Evolutionary conservation across 2,797 vertebrate species (phyloP).

Genomic region (Lacerta viridis): DNA sequence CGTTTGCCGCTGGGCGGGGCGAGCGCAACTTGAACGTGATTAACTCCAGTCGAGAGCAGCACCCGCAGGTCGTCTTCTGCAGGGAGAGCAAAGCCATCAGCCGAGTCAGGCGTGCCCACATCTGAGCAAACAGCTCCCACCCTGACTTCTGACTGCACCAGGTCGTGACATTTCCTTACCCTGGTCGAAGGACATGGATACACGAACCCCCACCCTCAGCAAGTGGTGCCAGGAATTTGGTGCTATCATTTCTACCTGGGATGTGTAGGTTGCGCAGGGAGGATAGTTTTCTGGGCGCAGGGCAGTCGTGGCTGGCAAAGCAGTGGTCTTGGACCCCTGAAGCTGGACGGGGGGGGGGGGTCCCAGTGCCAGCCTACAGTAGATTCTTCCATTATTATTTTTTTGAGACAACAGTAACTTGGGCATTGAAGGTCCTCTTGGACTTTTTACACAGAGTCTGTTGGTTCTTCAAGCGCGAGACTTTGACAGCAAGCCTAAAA

Average conservation of each 20-base stretch:
- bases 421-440: background rate
- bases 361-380: background rate
- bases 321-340: background rate
- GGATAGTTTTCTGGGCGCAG: background rate
- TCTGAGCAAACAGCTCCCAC: too few relatives aligned
- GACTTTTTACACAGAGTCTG: background rate
- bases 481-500: background rate
- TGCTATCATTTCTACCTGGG: background rate
- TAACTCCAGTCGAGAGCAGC: background rate
- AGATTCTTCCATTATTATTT: too few relatives aligned
- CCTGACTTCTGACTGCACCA: too few relatives aligned
- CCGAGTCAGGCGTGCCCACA: fast-evolving
- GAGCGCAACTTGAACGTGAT: background rate
- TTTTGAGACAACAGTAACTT: too few relatives aligned
- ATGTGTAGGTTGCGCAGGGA: background rate
- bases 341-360: background rate
- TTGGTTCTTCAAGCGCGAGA: background rate
- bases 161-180: background rate
- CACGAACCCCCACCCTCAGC: background rate
- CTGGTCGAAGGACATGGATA: background rate
- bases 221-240: background rate
- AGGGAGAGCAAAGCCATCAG: background rate
- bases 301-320: background rate
- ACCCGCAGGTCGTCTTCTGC: background rate
- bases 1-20: background rate